Evolutionary conservation across 1,140 invertebrate genomes (phyloP).

Genomic region (Drosophila azteca): DNA sequence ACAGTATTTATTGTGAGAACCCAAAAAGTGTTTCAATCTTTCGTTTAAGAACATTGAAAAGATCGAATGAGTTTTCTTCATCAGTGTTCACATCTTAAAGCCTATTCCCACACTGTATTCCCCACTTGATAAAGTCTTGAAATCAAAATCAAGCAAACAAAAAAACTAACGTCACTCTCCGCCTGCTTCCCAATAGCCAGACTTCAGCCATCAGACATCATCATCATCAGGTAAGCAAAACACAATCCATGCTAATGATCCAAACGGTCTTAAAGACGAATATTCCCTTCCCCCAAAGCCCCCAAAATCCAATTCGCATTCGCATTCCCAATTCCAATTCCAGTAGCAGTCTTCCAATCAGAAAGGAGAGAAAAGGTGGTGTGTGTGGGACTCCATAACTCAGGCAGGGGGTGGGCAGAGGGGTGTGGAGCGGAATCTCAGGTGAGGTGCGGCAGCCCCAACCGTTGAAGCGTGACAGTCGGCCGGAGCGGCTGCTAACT

Average conservation of each 20-base stretch:
- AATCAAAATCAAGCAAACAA: no score
- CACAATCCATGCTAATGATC: slow-evolving; percentile 48
- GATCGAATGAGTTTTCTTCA: no score
- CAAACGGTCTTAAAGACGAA: slow-evolving; percentile 20
- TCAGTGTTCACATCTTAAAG: no score
- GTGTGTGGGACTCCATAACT: neutral
- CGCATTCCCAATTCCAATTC: slow-evolving; percentile 26
- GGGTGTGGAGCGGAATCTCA: neutral
- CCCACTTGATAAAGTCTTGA: no score
- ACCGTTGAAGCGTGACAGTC: slow-evolving; percentile 34
- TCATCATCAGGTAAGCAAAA: slow-evolving; percentile 31
- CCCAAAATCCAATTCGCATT: no score
- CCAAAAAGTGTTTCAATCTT: no score
- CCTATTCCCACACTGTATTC: no score
- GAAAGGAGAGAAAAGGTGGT: neutral
- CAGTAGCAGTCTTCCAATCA: slow-evolving; percentile 44
- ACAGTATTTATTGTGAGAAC: no score
- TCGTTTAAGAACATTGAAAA: no score
- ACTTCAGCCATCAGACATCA: slow-evolving; percentile 1
- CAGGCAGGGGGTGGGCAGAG: neutral
- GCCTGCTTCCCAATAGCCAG: neutral
- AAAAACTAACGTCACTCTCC: no score
- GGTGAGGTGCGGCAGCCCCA: slow-evolving; percentile 23
- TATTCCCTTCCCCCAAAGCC: neutral
- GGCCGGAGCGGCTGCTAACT: slow-evolving; percentile 10